A percentile compares a stretch with the other conserved stretches of the same genome.
phyloP scores from a whole-genome alignment of 1,140 invertebrate genomes.

The Rhagoletis zephyria region DNA sequence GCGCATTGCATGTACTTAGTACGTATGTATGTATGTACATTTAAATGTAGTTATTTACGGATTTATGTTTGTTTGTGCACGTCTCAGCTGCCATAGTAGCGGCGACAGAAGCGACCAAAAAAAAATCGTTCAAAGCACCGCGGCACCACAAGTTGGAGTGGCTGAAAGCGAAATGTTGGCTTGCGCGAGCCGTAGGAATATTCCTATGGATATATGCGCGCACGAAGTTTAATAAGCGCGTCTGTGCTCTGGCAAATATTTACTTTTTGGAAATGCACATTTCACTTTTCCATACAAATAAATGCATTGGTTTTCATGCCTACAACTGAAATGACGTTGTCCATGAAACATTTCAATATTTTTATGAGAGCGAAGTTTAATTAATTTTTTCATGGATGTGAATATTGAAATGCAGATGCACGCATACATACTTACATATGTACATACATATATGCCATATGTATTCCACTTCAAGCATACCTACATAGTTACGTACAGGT shows the following conservation, averaged over 20 bases:
- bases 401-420: too few relatives aligned
- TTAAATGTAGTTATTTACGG: too few relatives aligned
- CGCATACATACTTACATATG: too few relatives aligned
- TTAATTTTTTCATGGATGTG: too few relatives aligned
- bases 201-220: too few relatives aligned
- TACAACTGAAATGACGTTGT: not conserved
- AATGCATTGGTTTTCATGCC: not conserved
- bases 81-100: not conserved
- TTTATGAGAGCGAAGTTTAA: too few relatives aligned
- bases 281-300: not conserved
- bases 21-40: not conserved
- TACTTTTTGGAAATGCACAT: constrained; percentile 13
- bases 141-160: not conserved
- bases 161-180: not conserved
- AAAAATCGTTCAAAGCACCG: not conserved
- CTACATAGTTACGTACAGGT: too few relatives aligned
- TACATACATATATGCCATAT: too few relatives aligned
- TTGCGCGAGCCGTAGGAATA: not conserved
- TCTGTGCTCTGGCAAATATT: not conserved
- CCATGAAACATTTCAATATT: too few relatives aligned
- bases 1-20: not conserved
- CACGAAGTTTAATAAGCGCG: not conserved
- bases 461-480: too few relatives aligned
- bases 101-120: not conserved
- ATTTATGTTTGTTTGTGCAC: too few relatives aligned